Conservation (phyloP, 2,113 vertebrate genomes). For the Hepsetus odoe region DNA sequence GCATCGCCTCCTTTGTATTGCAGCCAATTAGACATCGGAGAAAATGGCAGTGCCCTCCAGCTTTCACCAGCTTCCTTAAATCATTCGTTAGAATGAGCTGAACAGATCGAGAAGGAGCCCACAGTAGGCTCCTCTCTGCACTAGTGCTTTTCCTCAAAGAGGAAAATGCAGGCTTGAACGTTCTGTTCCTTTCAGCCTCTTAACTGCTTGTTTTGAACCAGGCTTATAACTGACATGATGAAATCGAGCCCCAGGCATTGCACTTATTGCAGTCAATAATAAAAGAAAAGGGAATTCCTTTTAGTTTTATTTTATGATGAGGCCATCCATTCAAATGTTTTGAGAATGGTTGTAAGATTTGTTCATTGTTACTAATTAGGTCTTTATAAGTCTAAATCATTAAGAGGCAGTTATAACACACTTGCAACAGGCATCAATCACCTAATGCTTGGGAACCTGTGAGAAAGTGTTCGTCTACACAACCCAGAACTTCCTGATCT, state of each 20-base stretch:
- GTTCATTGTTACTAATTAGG: too few relatives aligned
- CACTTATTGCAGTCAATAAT: neutral
- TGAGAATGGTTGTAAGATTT: too few relatives aligned
- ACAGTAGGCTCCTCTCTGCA: neutral
- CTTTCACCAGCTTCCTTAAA: neutral
- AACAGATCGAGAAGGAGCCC: neutral
- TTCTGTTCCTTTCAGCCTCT: neutral
- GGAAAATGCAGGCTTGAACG: neutral
- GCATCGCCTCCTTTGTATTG: slow-evolving; percentile 17
- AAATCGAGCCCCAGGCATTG: neutral
- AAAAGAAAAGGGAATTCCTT: too few relatives aligned
- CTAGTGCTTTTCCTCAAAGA: neutral
- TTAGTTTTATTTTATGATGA: too few relatives aligned
- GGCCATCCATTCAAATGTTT: too few relatives aligned
- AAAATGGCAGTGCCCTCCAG: slow-evolving; percentile 22
- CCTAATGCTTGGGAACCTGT: too few relatives aligned
- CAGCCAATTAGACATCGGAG: slow-evolving; percentile 50
- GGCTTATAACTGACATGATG: neutral
- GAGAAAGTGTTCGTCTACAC: too few relatives aligned
- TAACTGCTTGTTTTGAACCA: neutral
- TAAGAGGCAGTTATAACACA: too few relatives aligned
- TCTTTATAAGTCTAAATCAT: too few relatives aligned
- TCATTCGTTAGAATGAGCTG: neutral
- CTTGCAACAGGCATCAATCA: too few relatives aligned
- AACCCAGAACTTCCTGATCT: too few relatives aligned